phyloP scores from a whole-genome alignment of 1,140 invertebrate species.

The Eupeodes corollae region DNA sequence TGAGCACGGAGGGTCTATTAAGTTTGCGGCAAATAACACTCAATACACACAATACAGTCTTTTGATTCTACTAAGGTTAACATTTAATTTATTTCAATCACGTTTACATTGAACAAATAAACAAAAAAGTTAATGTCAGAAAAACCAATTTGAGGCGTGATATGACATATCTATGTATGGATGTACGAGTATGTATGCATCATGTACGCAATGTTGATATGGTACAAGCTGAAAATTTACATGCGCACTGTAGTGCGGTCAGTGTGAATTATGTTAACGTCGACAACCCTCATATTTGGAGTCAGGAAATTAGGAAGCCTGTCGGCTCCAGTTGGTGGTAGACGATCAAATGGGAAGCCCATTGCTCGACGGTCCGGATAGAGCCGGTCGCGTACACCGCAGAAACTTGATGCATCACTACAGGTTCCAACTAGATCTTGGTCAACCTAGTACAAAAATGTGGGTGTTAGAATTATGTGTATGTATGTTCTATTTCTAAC shows the following conservation, averaged over 20 bases:
- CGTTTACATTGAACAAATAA: no score
- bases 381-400: constrained; percentile 56
- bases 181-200: no score
- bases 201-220: no score
- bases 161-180: no score
- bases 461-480: not conserved
- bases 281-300: constrained; percentile 52
- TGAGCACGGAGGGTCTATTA: no score
- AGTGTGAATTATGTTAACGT: constrained; percentile 42
- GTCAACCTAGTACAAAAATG: constrained; percentile 37
- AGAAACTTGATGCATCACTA: constrained; percentile 59
- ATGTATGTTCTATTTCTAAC: not conserved
- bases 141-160: no score
- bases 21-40: no score
- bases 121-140: no score
- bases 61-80: no score
- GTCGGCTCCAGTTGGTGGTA: constrained; percentile 40
- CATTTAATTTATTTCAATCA: no score
- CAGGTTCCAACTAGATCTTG: constrained; percentile 46
- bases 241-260: constrained; percentile 19
- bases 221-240: no score
- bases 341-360: constrained; percentile 68
- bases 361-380: constrained; percentile 62
- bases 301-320: constrained; percentile 51
- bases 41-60: no score